Base-by-base conservation (phyloP, 1,140 invertebrate species). In the Bursaphelenchus mucronatus region DNA sequence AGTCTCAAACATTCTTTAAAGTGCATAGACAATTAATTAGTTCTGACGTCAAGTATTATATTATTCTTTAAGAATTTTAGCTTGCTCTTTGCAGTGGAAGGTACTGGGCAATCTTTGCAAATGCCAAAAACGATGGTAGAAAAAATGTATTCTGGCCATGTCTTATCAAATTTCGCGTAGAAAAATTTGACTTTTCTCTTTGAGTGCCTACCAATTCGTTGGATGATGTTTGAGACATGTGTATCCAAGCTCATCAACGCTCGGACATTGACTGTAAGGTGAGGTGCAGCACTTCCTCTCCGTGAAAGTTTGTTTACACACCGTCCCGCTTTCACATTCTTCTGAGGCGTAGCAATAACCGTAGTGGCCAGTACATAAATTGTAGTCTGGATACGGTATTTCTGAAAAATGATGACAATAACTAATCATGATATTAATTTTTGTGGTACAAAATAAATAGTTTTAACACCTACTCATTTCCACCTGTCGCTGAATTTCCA, bases 211-310 rank as follows among this genome's bases (percentile, higher is more conserved):
- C 57, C 57, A 59, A 50, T 59, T 59, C 10, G 57, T 59, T 2
- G 57, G 57, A 39, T 59, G 57, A 13, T 39, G 41, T 39, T 59
- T 59, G 13, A 39, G 57, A 39, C 57, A 59, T 39, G 57, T 44
- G 21, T 59, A 59, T 11, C 57, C 13, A n/a, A 21, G 54, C 57
- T 59, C 53, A 21, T 55, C 53, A 6, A 55, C 53, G 13, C n/a
- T 55, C 13, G 53, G 53, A 45, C 53, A 55, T n/a, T 55, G n/a
- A 21, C n/a, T n/a, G 53, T 40, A 59, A n/a, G 57, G 57, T 4
- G 57, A 59, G 11, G 57, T 59, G 57, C 57, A 59, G 41, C 57
- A 59, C 40, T 59, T 59, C 13, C 19, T 39, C 13, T 59, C 45
- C 15, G 57, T 59, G 9, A 59, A 59, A n/a, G 57, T 15, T 50